These are phyloP conservation scores for Oreochromis niloticus DNA, from an alignment of 2,113 vertebrate species.

Conservation along the genomic window DNA sequence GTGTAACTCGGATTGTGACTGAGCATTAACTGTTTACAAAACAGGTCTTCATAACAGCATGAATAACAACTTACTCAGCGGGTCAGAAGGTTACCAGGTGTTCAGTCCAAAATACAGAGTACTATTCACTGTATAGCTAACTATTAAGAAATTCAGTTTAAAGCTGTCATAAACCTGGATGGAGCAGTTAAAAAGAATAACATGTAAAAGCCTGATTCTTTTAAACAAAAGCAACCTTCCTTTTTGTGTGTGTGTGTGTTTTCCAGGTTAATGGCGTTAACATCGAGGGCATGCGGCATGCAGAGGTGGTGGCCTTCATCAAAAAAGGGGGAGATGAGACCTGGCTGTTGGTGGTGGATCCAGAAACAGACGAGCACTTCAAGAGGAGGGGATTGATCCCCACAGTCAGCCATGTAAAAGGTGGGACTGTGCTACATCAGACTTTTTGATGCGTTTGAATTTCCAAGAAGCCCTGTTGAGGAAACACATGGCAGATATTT, in stretches of 20 bases:
- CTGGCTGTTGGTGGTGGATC: conserved; percentile 88
- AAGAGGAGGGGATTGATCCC: conserved; percentile 84
- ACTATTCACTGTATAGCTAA: not conserved
- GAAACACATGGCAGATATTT: not conserved
- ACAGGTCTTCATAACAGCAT: not conserved
- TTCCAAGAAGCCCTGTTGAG: not conserved
- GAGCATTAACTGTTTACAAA: not conserved
- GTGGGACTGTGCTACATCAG: conserved; percentile 51
- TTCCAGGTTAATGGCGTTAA: conserved; percentile 90
- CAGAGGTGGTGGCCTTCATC: conserved; percentile 90
- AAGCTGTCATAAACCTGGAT: not conserved
- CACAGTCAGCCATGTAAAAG: conserved; percentile 78
- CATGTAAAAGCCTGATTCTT: not conserved
- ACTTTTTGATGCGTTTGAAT: not conserved
- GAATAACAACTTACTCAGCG: not conserved
- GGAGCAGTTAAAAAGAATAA: not conserved
- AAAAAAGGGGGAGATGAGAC: conserved; percentile 83
- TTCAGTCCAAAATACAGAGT: not conserved
- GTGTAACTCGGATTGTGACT: not conserved
- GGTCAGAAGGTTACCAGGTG: not conserved
- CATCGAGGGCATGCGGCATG: conserved; percentile 87
- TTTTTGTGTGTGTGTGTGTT: not conserved
- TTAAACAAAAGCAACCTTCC: not conserved
- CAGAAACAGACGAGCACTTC: conserved; percentile 85
- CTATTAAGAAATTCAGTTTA: not conserved